Percentiles rank a stretch among this genome's conserved stretches.
Conservation (phyloP, 2,113 vertebrate genomes). For the Notiomystis cincta region DNA sequence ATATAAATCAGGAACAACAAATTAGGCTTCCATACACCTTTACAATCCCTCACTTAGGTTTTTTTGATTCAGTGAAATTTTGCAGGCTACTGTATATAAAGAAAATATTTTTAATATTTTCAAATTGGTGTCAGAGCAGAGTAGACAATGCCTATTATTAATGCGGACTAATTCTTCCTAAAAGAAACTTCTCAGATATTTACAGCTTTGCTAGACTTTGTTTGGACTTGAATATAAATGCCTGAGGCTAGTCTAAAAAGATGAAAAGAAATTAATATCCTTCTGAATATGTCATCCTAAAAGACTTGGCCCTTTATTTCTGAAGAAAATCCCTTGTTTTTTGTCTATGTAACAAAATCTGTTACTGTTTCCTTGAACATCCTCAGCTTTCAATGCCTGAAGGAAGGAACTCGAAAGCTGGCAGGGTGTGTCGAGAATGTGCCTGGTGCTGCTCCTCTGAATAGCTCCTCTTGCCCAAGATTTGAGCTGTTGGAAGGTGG, state of each 20-base stretch:
- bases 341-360: slow-evolving; percentile 17
- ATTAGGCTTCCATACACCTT: not conserved
- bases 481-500: not conserved
- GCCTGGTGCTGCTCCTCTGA: not conserved
- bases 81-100: not conserved
- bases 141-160: not conserved
- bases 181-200: slow-evolving; percentile 8
- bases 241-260: slow-evolving; percentile 7
- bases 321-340: not conserved
- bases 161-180: not conserved
- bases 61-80: not conserved
- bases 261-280: slow-evolving; percentile 24
- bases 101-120: not conserved
- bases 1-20: not conserved
- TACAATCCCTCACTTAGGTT: not conserved
- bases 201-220: slow-evolving; percentile 8
- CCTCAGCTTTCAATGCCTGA: not conserved
- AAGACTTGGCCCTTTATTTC: not conserved
- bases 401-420: not conserved
- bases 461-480: not conserved
- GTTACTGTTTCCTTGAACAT: not conserved
- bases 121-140: not conserved
- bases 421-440: not conserved
- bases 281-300: not conserved
- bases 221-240: slow-evolving; percentile 2